Base-by-base conservation (phyloP, 2,888 invertebrate species). In the Schizaphis graminum region DNA sequence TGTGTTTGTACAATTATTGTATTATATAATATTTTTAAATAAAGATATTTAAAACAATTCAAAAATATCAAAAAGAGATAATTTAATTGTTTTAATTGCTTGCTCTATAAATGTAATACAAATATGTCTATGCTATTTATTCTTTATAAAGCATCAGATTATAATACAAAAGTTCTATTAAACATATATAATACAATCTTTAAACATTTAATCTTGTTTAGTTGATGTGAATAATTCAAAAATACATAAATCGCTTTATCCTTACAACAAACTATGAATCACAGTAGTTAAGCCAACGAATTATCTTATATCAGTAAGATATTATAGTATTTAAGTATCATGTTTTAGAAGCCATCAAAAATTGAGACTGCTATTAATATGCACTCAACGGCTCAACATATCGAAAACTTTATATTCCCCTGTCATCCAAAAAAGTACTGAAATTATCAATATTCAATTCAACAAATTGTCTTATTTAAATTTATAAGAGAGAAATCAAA, bases 201-300 rank as follows among this genome's bases (percentile, higher is more conserved):
- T 77, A 21, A 77, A 35, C 77, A n/a, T 86, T n/a, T 88, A 53
- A 88, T 88, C 87, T 88, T 35, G 24, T 53, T 88, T 53, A 88
- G 35, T 53, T 8, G 16, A 47, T 47, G 53, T 87, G n/a, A 88
- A 88, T 88, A 53, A 53, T 53, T 88, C 53, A 49, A 88, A 88
- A 88, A 53, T 88, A 53, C 53, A 53, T n/a, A 16, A 88, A n/a
- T n/a, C 87, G 24, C 35, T 53, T 87, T 49, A 87, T 87, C 87
- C 53, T 87, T 53, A 49, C 8, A n/a, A 53, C 21, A n/a, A 89
- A 56, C 11, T 35, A 89, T 56, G 56, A 56, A 89, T 41, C 56
- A 89, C 13, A 57, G 26, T 56, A 28, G 26, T 89, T 56, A 89
- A 89, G 41, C 89, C 28, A 35, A 56, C 5, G 89, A 56, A 89